Evolutionary conservation across 2,797 vertebrate species (phyloP), one percentile per base, ranked within the genome.

Genomic region (Apogon hyalosoma): DNA sequence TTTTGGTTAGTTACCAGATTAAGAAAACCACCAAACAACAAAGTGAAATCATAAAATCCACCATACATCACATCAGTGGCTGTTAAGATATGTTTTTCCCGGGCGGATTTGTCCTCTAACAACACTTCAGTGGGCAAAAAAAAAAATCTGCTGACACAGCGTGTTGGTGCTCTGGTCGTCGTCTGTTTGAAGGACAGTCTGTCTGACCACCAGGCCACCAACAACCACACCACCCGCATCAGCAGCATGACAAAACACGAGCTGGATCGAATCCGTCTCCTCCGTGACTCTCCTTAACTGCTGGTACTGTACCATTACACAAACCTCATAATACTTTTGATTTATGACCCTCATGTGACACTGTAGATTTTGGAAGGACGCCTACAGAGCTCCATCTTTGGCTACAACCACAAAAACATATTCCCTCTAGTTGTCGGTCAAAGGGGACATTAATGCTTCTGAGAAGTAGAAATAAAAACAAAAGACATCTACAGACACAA

Each of bases 241-340:
- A 77, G 67, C 75, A 79, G 74, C 79, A 82, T 45, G 65, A 82
- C 77, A 61, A 65, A 82, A 87, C 75, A 66, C 54, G 16, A 67
- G 63, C 81, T 36, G 42, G 65, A 75, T 74, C 72, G 21, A 71
- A 75, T 67, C 63, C 3, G 47, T 70, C 75, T 82, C 69, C 21
- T 67, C 72, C 67, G 48, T 4, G 36, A 46, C 72, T 75, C 66
- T 72, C 69, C 61, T 7, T 69, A 56, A 85, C 68, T 47, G 53
- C 76, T 53, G 59, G 3, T 13, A 69, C 78, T 33, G 84, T 79
- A 75, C 83, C 67, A 79, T 88, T 81, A 82, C 76, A 75, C 82
- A 85, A 85, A 89, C 89, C 90, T 90, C 90, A 87, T 88, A 87
- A 90, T 64, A 67, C 39, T 76, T 83, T 51, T 87, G 90, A 92